Evolutionary conservation across 2,888 invertebrate species (phyloP), one percentile per base, ranked within the genome.

Genomic region (Melangyna quadrimaculata): DNA sequence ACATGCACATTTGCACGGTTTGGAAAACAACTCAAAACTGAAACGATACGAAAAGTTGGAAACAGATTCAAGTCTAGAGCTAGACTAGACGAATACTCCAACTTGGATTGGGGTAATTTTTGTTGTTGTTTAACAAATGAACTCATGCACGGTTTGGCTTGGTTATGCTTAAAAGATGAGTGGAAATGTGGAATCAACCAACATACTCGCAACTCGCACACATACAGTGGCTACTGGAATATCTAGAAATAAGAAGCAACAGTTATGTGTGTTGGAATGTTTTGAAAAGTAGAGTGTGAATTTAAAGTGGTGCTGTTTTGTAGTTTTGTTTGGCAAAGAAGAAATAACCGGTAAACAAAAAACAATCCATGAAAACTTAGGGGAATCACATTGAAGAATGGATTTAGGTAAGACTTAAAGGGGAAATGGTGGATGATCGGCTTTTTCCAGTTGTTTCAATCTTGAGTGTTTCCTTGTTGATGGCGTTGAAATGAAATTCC

Each of bases 1-100:
- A 78, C 74, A 65, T 69, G 67, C 74, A 88, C 87, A 87, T 88
- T 82, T 72, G 77, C 71, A 59, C 70, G 65, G 78, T 78, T 87
- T 87, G 84, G 78, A 87, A 87, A 87, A 87, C 88, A 88, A 88
- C 88, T 88, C 80, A 84, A 87, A 88, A 88, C 88, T 88, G 80
- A 88, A 88, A 79, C 51, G 43, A 35, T 48, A 35, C 80, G 67
- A 86, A 74, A 77, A 69, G 77, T 81, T 72, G 72, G 43, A 80
- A 71, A 69, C 61, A 59, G 67, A 77, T 77, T 77, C 37, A 72
- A 81, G 70, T 70, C 70, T 70, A 70, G 70, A 24, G 24, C 55
- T 37, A 70, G 86, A 77, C 75, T 72, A 77, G 77, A 65, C 57
- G 74, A 69, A 5, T 51, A 61, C 77, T 53, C 48, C 40, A 71